Evolutionary conservation across 2,888 invertebrate species (phyloP).

Genomic region (Neoascia interrupta): DNA sequence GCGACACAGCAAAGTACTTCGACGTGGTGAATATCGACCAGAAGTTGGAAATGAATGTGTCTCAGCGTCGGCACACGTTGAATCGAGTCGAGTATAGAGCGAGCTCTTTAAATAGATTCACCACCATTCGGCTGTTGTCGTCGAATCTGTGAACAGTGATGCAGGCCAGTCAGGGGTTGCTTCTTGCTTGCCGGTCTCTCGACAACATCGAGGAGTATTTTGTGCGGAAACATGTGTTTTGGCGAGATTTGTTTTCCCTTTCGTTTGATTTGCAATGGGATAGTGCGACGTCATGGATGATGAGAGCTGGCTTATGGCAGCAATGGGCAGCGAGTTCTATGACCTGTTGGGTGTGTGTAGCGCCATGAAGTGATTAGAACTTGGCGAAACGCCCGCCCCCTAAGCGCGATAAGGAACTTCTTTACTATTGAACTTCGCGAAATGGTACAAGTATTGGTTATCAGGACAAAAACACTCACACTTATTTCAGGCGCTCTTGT

Average conservation of each 20-base stretch:
- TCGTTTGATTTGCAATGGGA: constrained; percentile 1
- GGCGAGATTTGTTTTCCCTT: constrained; percentile 33
- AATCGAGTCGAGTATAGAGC: no score
- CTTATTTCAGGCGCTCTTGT: no score
- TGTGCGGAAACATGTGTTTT: neutral
- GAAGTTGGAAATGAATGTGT: constrained; percentile 5
- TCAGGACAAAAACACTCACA: no score
- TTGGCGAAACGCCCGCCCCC: constrained; percentile 5
- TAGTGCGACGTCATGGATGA: neutral
- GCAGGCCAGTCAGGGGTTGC: constrained; percentile 12
- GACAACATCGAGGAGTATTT: neutral
- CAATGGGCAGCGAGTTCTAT: constrained; percentile 28
- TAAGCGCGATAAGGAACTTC: neutral
- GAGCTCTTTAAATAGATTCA: neutral
- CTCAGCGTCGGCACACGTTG: no score
- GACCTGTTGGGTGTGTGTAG: constrained; percentile 13
- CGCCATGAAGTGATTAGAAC: neutral
- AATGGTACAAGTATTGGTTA: no score
- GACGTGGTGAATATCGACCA: constrained; percentile 7
- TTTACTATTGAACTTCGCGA: no score
- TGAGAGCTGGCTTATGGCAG: neutral
- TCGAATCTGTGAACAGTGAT: no score
- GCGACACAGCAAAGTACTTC: neutral
- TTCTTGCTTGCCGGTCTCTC: constrained; percentile 19
- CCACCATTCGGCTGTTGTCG: no score